Percentiles rank a stretch among this genome's conserved stretches.
These are phyloP conservation scores for Arizona elegans DNA, from an alignment of 2,113 vertebrate genomes.

Conservation along the genomic window DNA sequence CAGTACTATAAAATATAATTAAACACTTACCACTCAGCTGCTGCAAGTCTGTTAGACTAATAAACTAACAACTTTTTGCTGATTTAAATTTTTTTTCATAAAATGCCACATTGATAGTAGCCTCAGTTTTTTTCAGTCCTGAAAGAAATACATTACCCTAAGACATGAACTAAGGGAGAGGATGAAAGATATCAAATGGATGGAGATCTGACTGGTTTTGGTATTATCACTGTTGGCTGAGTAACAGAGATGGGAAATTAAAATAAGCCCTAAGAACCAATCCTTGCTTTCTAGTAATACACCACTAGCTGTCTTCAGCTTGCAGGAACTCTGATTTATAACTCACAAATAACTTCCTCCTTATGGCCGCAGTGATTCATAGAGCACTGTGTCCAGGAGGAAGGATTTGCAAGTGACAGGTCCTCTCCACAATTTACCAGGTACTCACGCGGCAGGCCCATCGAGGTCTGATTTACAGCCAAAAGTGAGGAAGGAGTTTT, in stretches of 20 bases:
- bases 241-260: not conserved
- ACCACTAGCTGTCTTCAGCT: conserved; percentile 34
- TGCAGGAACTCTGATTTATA: conserved; percentile 43
- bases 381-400: conserved; percentile 34
- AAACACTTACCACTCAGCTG: not conserved
- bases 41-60: not conserved
- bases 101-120: not conserved
- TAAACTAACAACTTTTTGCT: not conserved
- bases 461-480: conserved; percentile 47
- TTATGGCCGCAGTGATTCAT: conserved; percentile 42
- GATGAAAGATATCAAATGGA: not conserved
- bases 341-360: conserved; percentile 50
- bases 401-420: conserved; percentile 45
- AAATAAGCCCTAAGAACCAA: not conserved
- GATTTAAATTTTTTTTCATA: not conserved
- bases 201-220: too few relatives aligned
- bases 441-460: conserved; percentile 39
- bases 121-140: not conserved
- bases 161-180: not conserved
- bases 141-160: conserved; percentile 28
- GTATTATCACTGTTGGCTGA: not conserved
- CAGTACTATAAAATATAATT: not conserved
- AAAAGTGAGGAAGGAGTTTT: conserved; percentile 27
- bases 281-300: conserved; percentile 4
- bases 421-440: conserved; percentile 40